These are phyloP conservation scores for Hemibagrus guttatus DNA, from an alignment of 2,797 vertebrate genomes.

Conservation along the genomic window DNA sequence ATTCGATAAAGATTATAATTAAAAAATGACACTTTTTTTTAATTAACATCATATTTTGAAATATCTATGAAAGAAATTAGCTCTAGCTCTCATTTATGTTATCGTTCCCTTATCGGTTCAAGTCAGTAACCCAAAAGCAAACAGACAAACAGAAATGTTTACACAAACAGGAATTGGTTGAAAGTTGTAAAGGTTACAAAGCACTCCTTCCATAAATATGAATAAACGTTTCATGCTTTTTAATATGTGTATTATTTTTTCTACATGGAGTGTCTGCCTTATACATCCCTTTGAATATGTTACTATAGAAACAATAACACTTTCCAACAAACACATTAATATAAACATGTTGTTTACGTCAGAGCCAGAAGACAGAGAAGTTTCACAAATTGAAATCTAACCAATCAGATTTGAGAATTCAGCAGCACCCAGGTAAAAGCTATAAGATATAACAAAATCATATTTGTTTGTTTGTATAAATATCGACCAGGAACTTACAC, in stretches of 20 bases:
- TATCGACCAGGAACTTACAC: background rate
- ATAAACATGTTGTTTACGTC: background rate
- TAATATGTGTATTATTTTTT: too few relatives aligned
- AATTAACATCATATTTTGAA: too few relatives aligned
- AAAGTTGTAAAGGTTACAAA: background rate
- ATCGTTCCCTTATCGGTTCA: background rate
- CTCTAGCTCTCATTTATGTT: background rate
- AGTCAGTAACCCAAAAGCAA: background rate
- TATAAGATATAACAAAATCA: background rate
- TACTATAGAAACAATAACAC: background rate
- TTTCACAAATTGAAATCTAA: background rate
- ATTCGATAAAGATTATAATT: background rate
- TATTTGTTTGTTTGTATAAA: background rate
- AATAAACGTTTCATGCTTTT: background rate
- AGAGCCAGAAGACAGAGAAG: background rate
- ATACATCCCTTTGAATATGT: background rate
- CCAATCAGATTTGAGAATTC: slow-evolving; percentile 8
- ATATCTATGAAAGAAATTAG: background rate
- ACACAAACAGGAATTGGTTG: background rate
- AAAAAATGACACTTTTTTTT: too few relatives aligned
- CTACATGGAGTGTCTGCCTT: background rate
- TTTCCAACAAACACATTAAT: background rate
- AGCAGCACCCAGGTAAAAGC: background rate
- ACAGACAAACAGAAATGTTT: too few relatives aligned
- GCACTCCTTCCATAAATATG: background rate